Percentiles rank a stretch among this genome's conserved stretches.
Conservation (phyloP, 2,797 vertebrate species). For the Muraenolepis orangiensis region DNA sequence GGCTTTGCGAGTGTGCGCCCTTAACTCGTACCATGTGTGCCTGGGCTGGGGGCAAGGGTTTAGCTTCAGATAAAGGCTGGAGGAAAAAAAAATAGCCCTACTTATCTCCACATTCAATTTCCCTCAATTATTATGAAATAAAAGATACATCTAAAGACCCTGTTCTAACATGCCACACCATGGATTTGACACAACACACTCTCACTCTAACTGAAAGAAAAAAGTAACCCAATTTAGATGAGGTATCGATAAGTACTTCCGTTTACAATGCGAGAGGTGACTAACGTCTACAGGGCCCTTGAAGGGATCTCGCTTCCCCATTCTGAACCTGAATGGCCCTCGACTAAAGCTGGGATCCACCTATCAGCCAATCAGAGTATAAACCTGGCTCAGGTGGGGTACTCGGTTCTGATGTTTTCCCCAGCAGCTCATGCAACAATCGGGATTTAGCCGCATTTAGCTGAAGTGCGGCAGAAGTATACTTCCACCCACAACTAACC, state of each 20-base stretch:
- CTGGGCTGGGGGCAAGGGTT: constrained; percentile 26
- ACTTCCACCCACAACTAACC: not conserved
- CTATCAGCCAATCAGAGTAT: constrained; percentile 27
- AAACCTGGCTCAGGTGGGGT: constrained; percentile 16
- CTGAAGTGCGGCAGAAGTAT: not conserved
- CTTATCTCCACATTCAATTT: constrained; percentile 66
- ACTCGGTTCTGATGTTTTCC: not conserved
- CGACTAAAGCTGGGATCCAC: not conserved
- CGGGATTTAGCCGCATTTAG: not conserved
- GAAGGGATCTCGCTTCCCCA: not conserved
- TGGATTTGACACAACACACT: constrained; percentile 49
- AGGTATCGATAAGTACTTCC: constrained; percentile 48
- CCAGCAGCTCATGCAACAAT: not conserved
- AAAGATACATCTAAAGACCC: constrained; percentile 65
- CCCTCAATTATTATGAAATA: constrained; percentile 72
- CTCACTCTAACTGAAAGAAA: constrained; percentile 48
- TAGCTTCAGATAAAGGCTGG: constrained; percentile 50
- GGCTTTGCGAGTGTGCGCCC: constrained; percentile 43
- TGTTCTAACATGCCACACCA: constrained; percentile 48
- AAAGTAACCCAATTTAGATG: constrained; percentile 63
- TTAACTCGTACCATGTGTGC: constrained; percentile 77
- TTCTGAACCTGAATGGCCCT: not conserved
- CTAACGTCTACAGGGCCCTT: constrained; percentile 40
- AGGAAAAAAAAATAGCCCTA: constrained; percentile 47
- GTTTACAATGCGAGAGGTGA: constrained; percentile 27